These are phyloP conservation scores for Sebastes schlegelii DNA, from an alignment of 2,113 vertebrate species.

Conservation along the genomic window DNA sequence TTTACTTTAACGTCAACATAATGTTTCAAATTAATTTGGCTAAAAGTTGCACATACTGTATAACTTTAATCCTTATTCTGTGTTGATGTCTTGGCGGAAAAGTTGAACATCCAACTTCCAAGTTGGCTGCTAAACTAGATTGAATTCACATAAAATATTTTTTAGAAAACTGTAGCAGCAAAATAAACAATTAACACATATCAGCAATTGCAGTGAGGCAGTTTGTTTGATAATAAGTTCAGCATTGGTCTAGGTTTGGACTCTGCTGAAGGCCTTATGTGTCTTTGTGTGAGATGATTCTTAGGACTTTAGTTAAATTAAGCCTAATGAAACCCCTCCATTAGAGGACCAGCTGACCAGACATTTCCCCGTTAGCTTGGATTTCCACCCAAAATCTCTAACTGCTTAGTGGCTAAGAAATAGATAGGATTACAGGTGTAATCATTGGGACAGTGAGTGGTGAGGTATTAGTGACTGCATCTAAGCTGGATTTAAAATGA, in stretches of 20 bases:
- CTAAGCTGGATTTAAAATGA: conserved; percentile 80
- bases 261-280: not conserved
- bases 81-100: not conserved
- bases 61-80: conserved; percentile 10
- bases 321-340: not conserved
- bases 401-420: conserved; percentile 70
- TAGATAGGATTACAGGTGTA: conserved; percentile 75
- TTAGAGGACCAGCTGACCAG: not conserved
- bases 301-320: not conserved
- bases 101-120: not conserved
- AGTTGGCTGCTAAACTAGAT: conserved; percentile 10
- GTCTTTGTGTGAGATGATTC: not conserved
- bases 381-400: conserved; percentile 64
- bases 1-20: not conserved
- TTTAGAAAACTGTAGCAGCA: not conserved
- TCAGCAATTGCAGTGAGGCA: not conserved
- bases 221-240: not conserved
- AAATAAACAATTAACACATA: conserved; percentile 8
- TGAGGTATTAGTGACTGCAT: conserved; percentile 64
- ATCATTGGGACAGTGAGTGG: conserved; percentile 56
- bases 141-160: conserved; percentile 1
- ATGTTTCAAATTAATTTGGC: not conserved
- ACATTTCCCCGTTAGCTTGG: conserved; percentile 35
- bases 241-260: not conserved
- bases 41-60: not conserved